phyloP scores from a whole-genome alignment of 1,140 invertebrate genomes.

The Drepana arcuata region DNA sequence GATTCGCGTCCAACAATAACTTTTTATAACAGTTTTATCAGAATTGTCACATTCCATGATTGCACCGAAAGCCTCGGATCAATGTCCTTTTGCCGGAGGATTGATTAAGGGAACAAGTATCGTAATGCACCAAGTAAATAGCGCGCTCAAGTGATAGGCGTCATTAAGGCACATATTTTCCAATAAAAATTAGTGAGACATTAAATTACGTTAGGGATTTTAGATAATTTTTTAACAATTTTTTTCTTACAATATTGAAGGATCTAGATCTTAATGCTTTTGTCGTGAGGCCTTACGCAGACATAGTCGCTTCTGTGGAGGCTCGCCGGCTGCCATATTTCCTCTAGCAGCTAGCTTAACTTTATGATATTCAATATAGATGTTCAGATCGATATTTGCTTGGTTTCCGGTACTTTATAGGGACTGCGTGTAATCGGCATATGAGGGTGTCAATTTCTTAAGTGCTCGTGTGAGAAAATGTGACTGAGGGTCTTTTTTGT shows the following conservation, averaged over 20 bases:
- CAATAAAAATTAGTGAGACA: too few relatives aligned
- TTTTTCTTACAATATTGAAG: too few relatives aligned
- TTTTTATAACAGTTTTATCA: too few relatives aligned
- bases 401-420: conserved; percentile 11
- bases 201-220: too few relatives aligned
- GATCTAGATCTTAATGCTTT: too few relatives aligned
- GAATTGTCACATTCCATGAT: conserved; percentile 1
- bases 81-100: conserved; percentile 9
- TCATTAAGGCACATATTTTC: conserved; percentile 23
- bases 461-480: conserved; percentile 14
- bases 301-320: too few relatives aligned
- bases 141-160: conserved; percentile 33
- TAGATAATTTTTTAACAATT: too few relatives aligned
- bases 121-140: conserved; percentile 27
- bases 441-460: conserved; percentile 29
- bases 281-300: too few relatives aligned
- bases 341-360: conserved; percentile 21
- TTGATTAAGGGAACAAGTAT: conserved; percentile 34
- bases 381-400: conserved; percentile 16
- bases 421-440: conserved; percentile 22
- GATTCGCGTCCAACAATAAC: too few relatives aligned
- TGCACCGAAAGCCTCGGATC: background rate
- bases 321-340: conserved; percentile 16
- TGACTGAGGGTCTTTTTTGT: too few relatives aligned
- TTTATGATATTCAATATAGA: conserved; percentile 15